phyloP scores from a whole-genome alignment of 2,797 vertebrate genomes.

The Ispidina picta region DNA sequence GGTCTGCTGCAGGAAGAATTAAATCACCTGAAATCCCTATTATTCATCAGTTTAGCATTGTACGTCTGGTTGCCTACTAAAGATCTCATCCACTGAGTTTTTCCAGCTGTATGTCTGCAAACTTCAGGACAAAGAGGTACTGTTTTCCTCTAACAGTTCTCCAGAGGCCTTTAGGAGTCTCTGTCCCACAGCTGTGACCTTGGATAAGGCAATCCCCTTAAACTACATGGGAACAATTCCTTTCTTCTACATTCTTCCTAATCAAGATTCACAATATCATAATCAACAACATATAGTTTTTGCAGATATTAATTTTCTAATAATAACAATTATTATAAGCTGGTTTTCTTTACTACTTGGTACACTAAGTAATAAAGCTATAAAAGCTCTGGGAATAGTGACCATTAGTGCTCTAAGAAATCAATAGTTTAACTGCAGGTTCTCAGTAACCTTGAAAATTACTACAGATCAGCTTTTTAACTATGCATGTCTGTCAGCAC shows the following conservation, averaged over 20 bases:
- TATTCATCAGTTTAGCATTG: background rate
- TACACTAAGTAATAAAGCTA: background rate
- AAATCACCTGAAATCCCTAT: background rate
- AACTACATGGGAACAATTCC: background rate
- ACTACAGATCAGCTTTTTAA: background rate
- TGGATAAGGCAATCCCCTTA: background rate
- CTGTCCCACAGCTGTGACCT: background rate
- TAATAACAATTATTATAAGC: too few species aligned
- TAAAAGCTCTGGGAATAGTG: background rate
- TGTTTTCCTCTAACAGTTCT: background rate
- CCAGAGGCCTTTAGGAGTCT: background rate
- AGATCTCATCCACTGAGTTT: background rate
- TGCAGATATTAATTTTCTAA: background rate
- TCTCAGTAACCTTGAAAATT: background rate
- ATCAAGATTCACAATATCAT: background rate
- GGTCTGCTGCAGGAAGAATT: background rate
- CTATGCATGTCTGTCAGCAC: slow-evolving; percentile 21
- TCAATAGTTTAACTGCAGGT: background rate
- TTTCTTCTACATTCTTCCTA: background rate
- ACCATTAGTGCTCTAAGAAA: background rate
- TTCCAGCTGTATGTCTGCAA: background rate
- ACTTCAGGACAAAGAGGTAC: background rate
- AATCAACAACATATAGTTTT: background rate
- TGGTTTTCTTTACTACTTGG: background rate
- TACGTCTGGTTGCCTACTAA: background rate